Conservation (phyloP, 2,888 invertebrate species). For the Barypeithes pellucidus region DNA sequence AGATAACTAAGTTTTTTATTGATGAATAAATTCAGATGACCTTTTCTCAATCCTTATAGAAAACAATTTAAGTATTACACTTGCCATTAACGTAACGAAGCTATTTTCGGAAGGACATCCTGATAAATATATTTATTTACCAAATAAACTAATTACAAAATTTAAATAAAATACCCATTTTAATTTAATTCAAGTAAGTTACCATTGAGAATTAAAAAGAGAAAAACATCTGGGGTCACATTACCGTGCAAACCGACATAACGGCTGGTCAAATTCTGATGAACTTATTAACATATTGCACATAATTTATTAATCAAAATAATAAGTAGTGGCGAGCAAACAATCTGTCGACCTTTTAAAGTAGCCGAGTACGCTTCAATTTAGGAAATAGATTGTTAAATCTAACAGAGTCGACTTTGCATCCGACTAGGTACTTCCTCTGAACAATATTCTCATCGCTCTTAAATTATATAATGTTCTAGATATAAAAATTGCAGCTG, state of each 20-base stretch:
- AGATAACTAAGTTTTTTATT: too few relatives aligned
- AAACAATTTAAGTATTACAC: too few relatives aligned
- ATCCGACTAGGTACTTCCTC: conserved; percentile 72
- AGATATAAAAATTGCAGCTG: conserved; percentile 70
- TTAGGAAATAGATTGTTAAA: conserved; percentile 73
- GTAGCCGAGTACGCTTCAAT: conserved; percentile 68
- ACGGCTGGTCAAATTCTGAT: conserved; percentile 30
- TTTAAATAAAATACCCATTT: too few relatives aligned
- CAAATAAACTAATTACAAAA: too few relatives aligned
- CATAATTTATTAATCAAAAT: conserved; percentile 55
- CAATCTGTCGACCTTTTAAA: conserved; percentile 64
- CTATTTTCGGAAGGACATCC: too few relatives aligned
- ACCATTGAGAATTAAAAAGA: too few relatives aligned
- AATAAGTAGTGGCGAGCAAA: conserved; percentile 58
- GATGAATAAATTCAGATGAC: too few relatives aligned
- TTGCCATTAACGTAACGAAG: too few relatives aligned
- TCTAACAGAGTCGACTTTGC: conserved; percentile 71
- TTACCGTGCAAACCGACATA: background rate
- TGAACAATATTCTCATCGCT: conserved; percentile 70
- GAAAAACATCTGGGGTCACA: background rate
- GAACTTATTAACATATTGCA: conserved; percentile 48
- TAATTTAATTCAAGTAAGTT: too few relatives aligned
- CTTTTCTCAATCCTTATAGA: too few relatives aligned
- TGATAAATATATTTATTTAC: too few relatives aligned
- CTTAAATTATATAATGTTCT: conserved; percentile 71